Evolutionary conservation across 2,113 vertebrate species (phyloP).

Genomic region (Anolis sagrei): DNA sequence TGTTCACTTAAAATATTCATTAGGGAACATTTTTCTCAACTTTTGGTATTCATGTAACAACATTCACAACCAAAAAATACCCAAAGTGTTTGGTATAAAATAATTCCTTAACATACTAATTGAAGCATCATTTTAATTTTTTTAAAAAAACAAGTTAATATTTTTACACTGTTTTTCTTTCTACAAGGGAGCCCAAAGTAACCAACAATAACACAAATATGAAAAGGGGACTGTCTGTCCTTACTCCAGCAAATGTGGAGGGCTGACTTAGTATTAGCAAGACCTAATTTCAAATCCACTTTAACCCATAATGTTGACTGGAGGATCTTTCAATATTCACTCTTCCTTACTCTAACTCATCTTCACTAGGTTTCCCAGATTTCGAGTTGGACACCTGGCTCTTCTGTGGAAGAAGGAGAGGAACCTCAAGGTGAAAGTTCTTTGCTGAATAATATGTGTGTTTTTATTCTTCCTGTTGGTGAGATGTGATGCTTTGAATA

Average conservation of each 20-base stretch:
- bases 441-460: too few relatives aligned
- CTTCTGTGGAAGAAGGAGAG: too few relatives aligned
- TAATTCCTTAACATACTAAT: conserved; percentile 20
- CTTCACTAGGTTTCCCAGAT: too few relatives aligned
- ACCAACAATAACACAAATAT: not conserved
- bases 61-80: conserved; percentile 15
- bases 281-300: not conserved
- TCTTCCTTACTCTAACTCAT: too few relatives aligned
- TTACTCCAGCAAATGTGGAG: not conserved
- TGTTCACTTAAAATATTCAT: conserved; percentile 52
- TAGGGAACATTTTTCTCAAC: conserved; percentile 21
- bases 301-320: not conserved
- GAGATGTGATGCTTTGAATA: too few relatives aligned
- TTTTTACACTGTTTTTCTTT: not conserved
- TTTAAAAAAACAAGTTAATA: not conserved
- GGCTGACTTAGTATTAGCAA: not conserved
- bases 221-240: too few relatives aligned
- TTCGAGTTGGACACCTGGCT: too few relatives aligned
- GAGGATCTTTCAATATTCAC: not conserved
- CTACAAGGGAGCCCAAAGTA: not conserved
- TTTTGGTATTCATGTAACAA: conserved; percentile 21
- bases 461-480: too few relatives aligned
- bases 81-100: conserved; percentile 30
- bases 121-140: not conserved
- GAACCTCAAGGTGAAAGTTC: too few relatives aligned